Percentiles rank a stretch among this genome's conserved stretches.
These are phyloP conservation scores for Bombus turneri DNA, from an alignment of 1,140 invertebrate genomes.

Conservation along the genomic window DNA sequence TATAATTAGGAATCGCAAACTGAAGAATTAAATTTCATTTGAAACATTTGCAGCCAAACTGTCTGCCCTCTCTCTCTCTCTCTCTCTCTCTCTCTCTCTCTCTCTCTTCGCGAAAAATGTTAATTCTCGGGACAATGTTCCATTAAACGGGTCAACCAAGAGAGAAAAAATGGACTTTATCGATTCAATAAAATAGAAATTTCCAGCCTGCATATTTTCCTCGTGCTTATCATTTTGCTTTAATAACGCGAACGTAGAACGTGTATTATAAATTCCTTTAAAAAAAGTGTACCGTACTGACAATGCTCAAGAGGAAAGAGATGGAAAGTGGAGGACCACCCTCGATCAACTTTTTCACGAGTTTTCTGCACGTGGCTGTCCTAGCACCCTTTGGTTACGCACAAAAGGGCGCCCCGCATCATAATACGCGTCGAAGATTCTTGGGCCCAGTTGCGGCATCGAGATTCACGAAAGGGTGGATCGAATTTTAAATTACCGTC, in stretches of 20 bases:
- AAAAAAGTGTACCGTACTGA: not conserved
- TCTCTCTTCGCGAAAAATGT: not conserved
- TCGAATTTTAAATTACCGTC: constrained; percentile 41
- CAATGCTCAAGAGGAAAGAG: not conserved
- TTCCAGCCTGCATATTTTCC: not conserved
- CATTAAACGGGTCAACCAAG: too few species aligned
- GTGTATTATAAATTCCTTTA: not conserved
- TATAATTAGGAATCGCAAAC: too few species aligned
- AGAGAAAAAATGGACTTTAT: not conserved
- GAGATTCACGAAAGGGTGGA: constrained; percentile 46
- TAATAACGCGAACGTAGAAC: not conserved
- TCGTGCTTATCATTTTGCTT: not conserved
- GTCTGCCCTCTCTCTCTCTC: not conserved
- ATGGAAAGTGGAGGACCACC: not conserved
- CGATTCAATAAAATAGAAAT: constrained; percentile 23
- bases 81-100: too few species aligned
- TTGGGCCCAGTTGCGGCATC: constrained; percentile 40
- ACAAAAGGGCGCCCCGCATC: constrained; percentile 38
- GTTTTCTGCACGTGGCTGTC: constrained; percentile 24
- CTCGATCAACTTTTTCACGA: constrained; percentile 6
- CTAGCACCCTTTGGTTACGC: constrained; percentile 71
- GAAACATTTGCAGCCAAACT: not conserved
- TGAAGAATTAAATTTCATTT: not conserved
- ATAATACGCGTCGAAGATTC: constrained; percentile 33
- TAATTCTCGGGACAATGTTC: not conserved